Conservation (phyloP, 2,113 vertebrate species). For the Paradoxurus hermaphroditus region DNA sequence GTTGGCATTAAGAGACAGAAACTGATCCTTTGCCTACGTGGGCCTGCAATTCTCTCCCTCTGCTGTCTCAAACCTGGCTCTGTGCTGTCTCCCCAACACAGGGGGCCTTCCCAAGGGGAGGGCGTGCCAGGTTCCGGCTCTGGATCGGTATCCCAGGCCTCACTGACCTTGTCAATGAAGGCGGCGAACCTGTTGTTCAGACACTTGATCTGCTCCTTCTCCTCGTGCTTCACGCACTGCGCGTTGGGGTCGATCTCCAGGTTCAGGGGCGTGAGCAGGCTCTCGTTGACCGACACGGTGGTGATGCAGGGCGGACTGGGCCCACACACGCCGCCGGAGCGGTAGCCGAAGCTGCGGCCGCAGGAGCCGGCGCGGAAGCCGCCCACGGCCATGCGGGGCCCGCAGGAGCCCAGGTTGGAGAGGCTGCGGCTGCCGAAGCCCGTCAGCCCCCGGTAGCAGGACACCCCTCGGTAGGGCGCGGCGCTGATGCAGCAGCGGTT, state of each 20-base stretch:
- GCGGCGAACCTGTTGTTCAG: conserved; percentile 90
- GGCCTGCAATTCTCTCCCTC: background rate
- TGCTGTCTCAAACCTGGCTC: background rate
- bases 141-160: background rate
- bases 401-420: background rate
- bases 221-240: conserved; percentile 80
- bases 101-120: accelerated
- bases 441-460: conserved; percentile 44
- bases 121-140: background rate
- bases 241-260: conserved; percentile 76
- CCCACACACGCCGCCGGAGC: conserved; percentile 10
- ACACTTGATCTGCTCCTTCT: conserved; percentile 89
- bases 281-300: conserved; percentile 72
- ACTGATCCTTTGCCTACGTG: background rate
- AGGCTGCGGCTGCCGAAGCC: conserved; percentile 73
- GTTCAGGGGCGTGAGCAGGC: conserved; percentile 68
- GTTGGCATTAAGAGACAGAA: background rate
- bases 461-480: conserved; percentile 27
- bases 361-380: conserved; percentile 7
- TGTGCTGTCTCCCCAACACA: background rate
- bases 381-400: conserved; percentile 49
- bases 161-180: conserved; percentile 87
- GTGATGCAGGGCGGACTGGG: conserved; percentile 61
- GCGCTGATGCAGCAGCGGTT: conserved; percentile 60
- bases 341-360: conserved; percentile 42